Base-by-base conservation (phyloP, 2,888 invertebrate genomes). In the Epirrhoe tristata region DNA sequence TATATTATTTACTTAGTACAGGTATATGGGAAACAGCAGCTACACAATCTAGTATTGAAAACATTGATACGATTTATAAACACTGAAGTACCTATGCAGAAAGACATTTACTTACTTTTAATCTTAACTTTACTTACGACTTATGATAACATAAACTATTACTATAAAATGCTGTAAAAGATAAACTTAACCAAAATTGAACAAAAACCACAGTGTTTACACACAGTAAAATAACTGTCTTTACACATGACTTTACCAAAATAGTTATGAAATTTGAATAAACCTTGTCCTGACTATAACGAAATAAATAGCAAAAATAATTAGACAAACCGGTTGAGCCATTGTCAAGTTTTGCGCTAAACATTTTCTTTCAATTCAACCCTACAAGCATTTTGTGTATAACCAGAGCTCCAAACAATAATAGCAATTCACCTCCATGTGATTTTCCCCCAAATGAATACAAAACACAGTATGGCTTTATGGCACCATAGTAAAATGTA, bases 21-120 rank as follows among this genome's bases (percentile, higher is more conserved):
- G 39, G 12, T 43, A 57, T 31, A 6, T 46, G 12, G 58, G 65
- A 63, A 70, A 58, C 66, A 70, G 67, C 67, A 52, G 61, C 64
- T 71, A 71, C 67, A 60, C 12, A 51, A 51, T 61, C 58, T 64
- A 70, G 62, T 69, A 36, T 54, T 52, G 17, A 52, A 68, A 58
- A 51, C 24, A 67, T 61, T 62, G 17, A 51, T 43, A 59, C 16
- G 55, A 55, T 17, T 62, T 54, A 17, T 58, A 65, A 58, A 63
- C 48, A 65, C 52, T 63, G 70, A 68, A 56, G 68, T 70, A 72
- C 70, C 68, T 72, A 68, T 70, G 66, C 58, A 67, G 58, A 76
- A 71, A 74, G 69, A 63, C 66, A 58, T 71, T 69, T 71, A 62
- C 66, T 70, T 70, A 68, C 60, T 60, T 64, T 69, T 65, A 54